These are phyloP conservation scores for Rhabditoides inermis DNA, from an alignment of 2,888 invertebrate genomes.

Conservation along the genomic window DNA sequence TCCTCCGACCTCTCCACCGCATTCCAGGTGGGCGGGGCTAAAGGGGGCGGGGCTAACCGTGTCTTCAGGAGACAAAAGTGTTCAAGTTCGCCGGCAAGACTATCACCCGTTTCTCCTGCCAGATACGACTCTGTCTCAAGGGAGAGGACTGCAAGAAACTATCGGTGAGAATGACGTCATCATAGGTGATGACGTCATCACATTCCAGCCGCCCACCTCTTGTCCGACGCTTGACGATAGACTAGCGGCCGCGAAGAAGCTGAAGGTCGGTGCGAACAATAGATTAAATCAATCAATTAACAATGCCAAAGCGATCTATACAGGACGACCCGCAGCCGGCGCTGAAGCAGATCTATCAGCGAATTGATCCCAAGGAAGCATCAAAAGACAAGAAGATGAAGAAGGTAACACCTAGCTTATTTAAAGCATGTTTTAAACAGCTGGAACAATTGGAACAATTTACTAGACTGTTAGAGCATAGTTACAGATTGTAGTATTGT, in stretches of 20 bases:
- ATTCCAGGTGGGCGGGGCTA: conserved; percentile 28
- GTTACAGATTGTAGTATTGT: too few species aligned
- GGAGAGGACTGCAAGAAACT: conserved; percentile 43
- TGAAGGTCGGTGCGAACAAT: conserved; percentile 1
- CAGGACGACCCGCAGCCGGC: too few species aligned
- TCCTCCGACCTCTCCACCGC: conserved; percentile 39
- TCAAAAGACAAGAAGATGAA: too few species aligned
- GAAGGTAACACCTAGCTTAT: too few species aligned
- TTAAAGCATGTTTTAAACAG: too few species aligned
- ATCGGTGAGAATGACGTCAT: conserved; percentile 26
- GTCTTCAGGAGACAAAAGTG: conserved; percentile 46
- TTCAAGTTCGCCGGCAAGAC: conserved; percentile 52
- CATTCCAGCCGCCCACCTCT: conserved; percentile 30
- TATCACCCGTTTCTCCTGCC: conserved; percentile 49
- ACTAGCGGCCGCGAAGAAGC: conserved; percentile 11
- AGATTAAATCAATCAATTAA: neutral
- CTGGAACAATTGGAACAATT: too few species aligned
- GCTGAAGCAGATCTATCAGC: too few species aligned
- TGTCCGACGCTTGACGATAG: conserved; percentile 35
- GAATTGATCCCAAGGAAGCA: too few species aligned
- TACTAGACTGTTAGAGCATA: too few species aligned
- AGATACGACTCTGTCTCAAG: conserved; percentile 47
- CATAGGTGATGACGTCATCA: neutral
- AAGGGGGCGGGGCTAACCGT: neutral
- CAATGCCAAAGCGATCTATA: conserved; percentile 6